Conservation (phyloP, 2,888 invertebrate genomes). For the Hypercompe scribonia region DNA sequence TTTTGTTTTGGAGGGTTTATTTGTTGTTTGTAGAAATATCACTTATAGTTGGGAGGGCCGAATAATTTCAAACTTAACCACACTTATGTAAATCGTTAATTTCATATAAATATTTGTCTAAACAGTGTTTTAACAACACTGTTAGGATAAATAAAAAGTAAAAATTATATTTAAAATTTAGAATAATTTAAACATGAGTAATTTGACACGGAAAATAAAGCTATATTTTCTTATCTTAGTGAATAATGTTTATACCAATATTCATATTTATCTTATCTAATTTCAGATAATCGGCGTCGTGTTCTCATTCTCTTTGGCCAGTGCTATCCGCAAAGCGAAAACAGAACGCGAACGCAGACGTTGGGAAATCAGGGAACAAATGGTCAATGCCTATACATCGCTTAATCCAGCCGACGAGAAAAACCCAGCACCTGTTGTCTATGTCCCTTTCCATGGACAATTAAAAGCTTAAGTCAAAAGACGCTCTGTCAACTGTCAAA, state of each 20-base stretch:
- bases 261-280: slow-evolving; percentile 35
- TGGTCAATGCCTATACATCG: slow-evolving; percentile 83
- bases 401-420: slow-evolving; percentile 77
- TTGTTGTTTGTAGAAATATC: no score
- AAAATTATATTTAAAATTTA: background rate
- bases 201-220: background rate
- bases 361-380: slow-evolving; percentile 89
- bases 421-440: slow-evolving; percentile 70
- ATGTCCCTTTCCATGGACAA: slow-evolving; percentile 83
- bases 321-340: slow-evolving; percentile 93
- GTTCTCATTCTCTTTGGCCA: slow-evolving; percentile 95
- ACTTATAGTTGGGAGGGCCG: no score
- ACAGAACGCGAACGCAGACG: slow-evolving; percentile 90
- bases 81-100: no score
- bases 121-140: no score
- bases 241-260: background rate
- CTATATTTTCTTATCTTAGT: background rate
- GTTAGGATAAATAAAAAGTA: background rate
- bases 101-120: no score
- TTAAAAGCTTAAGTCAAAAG: slow-evolving; percentile 64
- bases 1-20: no score
- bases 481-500: slow-evolving; percentile 17
- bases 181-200: background rate
- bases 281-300: slow-evolving; percentile 93
- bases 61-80: no score